Conservation (phyloP, 2,888 invertebrate species). For the Drosophila formosana region DNA sequence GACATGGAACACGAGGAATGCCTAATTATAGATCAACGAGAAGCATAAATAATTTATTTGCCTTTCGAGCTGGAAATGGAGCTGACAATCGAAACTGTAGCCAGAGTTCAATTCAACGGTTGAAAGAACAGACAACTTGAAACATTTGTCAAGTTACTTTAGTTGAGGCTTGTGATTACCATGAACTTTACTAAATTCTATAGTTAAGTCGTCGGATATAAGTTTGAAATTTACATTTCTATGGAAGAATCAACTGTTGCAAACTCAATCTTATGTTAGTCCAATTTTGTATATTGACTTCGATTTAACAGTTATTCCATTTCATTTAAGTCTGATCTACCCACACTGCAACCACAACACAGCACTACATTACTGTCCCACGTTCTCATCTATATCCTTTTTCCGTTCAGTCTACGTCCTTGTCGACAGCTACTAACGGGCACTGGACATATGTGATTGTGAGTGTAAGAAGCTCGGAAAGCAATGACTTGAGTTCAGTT, state of each 20-base stretch:
- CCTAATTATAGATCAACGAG: slow-evolving; percentile 16
- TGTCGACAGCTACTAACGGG: slow-evolving; percentile 37
- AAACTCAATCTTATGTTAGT: neutral
- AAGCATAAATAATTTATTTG: slow-evolving; percentile 24
- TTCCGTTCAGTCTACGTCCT: slow-evolving; percentile 17
- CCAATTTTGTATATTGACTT: neutral
- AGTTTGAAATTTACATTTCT: no score
- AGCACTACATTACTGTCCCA: slow-evolving; percentile 18
- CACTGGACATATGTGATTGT: slow-evolving; percentile 43
- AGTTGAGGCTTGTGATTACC: neutral
- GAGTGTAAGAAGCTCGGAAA: slow-evolving; percentile 34
- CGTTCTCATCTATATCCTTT: neutral
- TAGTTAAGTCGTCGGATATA: neutral
- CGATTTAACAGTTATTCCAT: neutral
- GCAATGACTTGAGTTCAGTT: slow-evolving; percentile 39
- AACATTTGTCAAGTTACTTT: neutral
- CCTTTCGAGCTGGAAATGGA: slow-evolving; percentile 11
- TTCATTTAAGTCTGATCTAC: neutral
- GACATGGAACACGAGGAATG: slow-evolving; percentile 16
- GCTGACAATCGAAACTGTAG: slow-evolving; percentile 9
- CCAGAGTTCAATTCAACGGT: slow-evolving; percentile 2
- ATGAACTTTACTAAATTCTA: neutral
- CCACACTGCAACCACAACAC: slow-evolving; percentile 8
- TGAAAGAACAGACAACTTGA: neutral
- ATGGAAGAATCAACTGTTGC: neutral